Base-by-base conservation (phyloP, 2,797 vertebrate species). In the Sphenodon punctatus region DNA sequence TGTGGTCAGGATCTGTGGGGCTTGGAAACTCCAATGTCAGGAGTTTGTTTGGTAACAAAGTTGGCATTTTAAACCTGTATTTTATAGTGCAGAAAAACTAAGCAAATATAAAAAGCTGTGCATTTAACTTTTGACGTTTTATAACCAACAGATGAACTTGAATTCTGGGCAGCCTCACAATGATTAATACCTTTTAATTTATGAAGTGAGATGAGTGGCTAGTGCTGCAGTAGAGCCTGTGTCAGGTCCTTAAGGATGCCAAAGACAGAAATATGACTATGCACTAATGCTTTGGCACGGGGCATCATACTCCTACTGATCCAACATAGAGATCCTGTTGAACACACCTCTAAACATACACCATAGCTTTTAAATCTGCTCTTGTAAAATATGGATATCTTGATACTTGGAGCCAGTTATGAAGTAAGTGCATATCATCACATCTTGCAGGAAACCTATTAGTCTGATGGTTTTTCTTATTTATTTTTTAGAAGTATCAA, bases 11-110 rank as follows among this genome's bases (percentile, higher is more conserved):
- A n/a, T 84, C 81, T 80, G 68, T 36, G 65, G 25, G 63, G 71
- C 60, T 36, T 32, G 87, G 3, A 27, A 85, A 77, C 68, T 75
- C 81, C 71, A 81, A 3, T 25, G 64, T 25, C 20, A 69, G 32
- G 9, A 84, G 60, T 45, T 51, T 85, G 79, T 93, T 88, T 88
- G 55, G 76, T 86, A 74, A 74, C 67, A 84, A 88, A 94, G 76
- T 55, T 84, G 84, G 48, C 67, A 22, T 77, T 90, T 88, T 86
- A 89, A 88, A 82, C 39, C 60, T 71, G 15, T 74, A 73, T 76
- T 90, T 93, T 78, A 56, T 84, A 85, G 86, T 2, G 1, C 34
- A 83, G 27, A 88, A 87, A 84, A 70, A 34, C 43, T 76, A 74
- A 90, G 49, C 25, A n/a, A 58, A 55, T 78, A 61, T 80, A 78